phyloP scores from a whole-genome alignment of 2,888 invertebrate genomes.

The Pammene aurita region DNA sequence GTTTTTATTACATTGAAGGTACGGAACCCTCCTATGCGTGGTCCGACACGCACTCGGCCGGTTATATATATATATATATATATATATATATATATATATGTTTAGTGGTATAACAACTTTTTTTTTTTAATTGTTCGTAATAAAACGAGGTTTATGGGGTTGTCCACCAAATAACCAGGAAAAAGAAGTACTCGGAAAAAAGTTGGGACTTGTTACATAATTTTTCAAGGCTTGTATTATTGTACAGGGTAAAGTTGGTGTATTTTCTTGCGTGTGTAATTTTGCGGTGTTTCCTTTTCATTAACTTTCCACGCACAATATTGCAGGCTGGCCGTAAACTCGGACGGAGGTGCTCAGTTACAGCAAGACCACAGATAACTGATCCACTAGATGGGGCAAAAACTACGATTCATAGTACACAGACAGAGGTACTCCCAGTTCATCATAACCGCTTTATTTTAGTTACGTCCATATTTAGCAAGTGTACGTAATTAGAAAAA shows the following conservation, averaged over 20 bases:
- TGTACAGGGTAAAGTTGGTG: constrained; percentile 34
- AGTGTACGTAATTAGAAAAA: no score
- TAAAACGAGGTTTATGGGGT: neutral
- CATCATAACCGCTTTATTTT: no score
- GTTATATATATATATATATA: no score
- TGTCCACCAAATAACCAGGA: neutral
- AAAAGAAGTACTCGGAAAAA: no score
- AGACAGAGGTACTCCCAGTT: no score
- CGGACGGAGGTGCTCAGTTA: constrained; percentile 61
- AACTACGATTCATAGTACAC: no score
- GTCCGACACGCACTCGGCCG: no score
- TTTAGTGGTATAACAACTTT: neutral
- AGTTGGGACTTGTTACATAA: constrained; percentile 2
- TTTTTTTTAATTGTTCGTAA: neutral
- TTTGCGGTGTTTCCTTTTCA: constrained; percentile 50
- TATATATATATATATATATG: no score
- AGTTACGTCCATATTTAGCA: no score
- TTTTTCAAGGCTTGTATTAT: constrained; percentile 27
- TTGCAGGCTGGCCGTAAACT: constrained; percentile 73
- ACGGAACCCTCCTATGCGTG: no score
- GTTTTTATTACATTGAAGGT: no score
- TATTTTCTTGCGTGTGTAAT: constrained; percentile 45
- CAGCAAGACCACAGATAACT: constrained; percentile 47
- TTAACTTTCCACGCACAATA: constrained; percentile 79
- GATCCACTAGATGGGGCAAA: neutral